Evolutionary conservation across 2,113 vertebrate species (phyloP).

Genomic region (Merops nubicus): DNA sequence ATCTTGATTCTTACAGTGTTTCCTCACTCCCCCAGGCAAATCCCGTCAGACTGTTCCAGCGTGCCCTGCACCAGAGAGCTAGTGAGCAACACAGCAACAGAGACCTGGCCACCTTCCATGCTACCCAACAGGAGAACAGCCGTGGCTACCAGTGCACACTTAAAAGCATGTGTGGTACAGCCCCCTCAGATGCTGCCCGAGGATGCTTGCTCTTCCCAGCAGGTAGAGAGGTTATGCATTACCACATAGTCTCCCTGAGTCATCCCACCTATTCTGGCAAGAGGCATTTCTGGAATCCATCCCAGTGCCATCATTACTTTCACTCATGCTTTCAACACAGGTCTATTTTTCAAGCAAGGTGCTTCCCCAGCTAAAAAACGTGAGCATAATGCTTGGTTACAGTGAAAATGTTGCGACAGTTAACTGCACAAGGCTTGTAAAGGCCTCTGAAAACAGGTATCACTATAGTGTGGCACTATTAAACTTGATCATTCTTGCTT

Average conservation of each 20-base stretch:
- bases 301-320: not conserved
- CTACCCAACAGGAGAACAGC: not conserved
- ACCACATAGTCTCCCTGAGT: not conserved
- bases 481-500: not conserved
- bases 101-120: not conserved
- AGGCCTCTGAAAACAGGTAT: not conserved
- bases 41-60: not conserved
- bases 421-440: not conserved
- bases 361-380: not conserved
- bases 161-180: rapidly evolving
- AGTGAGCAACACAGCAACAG: not conserved
- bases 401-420: not conserved
- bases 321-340: not conserved
- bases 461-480: not conserved
- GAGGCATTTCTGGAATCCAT: not conserved
- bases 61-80: not conserved
- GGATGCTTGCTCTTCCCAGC: not conserved
- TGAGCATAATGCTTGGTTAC: not conserved
- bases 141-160: not conserved
- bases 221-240: not conserved
- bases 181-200: rapidly evolving
- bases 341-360: not conserved
- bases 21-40: not conserved
- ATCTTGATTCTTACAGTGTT: not conserved
- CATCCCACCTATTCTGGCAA: not conserved